Conservation (phyloP, 2,797 vertebrate species). For the Gobionotothen gibberifrons region DNA sequence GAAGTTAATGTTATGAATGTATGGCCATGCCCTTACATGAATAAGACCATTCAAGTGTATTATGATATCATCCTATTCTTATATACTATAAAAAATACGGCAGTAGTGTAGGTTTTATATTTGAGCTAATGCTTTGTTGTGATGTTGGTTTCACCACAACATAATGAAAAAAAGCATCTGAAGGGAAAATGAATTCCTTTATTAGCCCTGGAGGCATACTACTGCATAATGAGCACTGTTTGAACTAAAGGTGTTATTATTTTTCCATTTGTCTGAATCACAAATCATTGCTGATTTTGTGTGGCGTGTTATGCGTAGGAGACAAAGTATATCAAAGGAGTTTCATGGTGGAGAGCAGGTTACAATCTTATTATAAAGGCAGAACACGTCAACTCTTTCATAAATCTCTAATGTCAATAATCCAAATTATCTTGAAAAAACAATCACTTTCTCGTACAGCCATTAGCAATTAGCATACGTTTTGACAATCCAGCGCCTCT, state of each 20-base stretch:
- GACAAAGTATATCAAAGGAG: slow-evolving; percentile 31
- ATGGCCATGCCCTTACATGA: background rate
- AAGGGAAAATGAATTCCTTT: slow-evolving; percentile 10
- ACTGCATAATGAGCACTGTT: slow-evolving; percentile 11
- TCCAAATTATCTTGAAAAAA: slow-evolving; percentile 76
- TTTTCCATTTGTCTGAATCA: slow-evolving; percentile 23
- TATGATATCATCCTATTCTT: background rate
- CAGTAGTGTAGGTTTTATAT: background rate
- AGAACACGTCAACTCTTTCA: slow-evolving; percentile 48
- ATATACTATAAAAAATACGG: too few species aligned
- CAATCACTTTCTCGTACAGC: slow-evolving; percentile 75
- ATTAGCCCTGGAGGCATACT: background rate
- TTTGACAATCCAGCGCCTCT: slow-evolving; percentile 8
- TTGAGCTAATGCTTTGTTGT: background rate
- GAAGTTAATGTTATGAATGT: background rate
- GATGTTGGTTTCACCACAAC: background rate
- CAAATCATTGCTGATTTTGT: slow-evolving; percentile 21
- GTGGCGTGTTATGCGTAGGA: background rate
- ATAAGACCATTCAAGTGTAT: background rate
- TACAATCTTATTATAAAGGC: slow-evolving; percentile 58
- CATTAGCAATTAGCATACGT: slow-evolving; percentile 80
- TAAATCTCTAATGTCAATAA: slow-evolving; percentile 73
- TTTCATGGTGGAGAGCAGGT: slow-evolving; percentile 43
- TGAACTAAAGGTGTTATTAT: slow-evolving; percentile 13
- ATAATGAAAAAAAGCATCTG: slow-evolving; percentile 16